Conservation (phyloP, 2,888 invertebrate species). For the Tenthredo scrophulariae region DNA sequence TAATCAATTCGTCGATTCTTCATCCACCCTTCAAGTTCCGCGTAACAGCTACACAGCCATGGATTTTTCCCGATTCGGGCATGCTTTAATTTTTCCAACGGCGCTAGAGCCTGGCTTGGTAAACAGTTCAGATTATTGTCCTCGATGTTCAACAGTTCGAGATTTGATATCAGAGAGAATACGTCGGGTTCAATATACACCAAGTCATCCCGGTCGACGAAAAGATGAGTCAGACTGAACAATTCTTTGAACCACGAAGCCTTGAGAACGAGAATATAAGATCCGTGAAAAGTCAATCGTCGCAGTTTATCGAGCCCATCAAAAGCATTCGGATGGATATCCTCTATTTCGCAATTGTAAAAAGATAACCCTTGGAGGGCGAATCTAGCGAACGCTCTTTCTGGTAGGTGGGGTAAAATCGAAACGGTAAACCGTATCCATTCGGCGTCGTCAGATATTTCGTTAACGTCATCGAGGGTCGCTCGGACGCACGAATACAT, state of each 20-base stretch:
- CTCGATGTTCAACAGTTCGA: slow-evolving; percentile 65
- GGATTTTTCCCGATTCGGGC: slow-evolving; percentile 68
- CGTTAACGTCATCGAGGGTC: slow-evolving; percentile 64
- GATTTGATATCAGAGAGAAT: slow-evolving; percentile 59
- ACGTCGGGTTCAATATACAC: slow-evolving; percentile 65
- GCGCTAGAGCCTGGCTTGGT: slow-evolving; percentile 62
- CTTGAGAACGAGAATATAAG: slow-evolving; percentile 62
- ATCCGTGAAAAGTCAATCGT: slow-evolving; percentile 67
- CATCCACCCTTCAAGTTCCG: slow-evolving; percentile 58
- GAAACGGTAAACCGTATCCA: slow-evolving; percentile 72
- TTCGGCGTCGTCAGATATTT: slow-evolving; percentile 65
- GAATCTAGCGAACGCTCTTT: slow-evolving; percentile 66
- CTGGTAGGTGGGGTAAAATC: slow-evolving; percentile 62
- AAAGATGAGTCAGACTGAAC: slow-evolving; percentile 62
- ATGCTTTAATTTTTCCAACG: slow-evolving; percentile 60
- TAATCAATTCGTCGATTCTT: background rate
- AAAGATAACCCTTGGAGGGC: slow-evolving; percentile 65
- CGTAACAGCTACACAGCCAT: slow-evolving; percentile 69
- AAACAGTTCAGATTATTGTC: slow-evolving; percentile 71
- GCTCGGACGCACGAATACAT: slow-evolving; percentile 69
- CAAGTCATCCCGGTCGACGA: slow-evolving; percentile 63
- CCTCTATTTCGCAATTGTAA: slow-evolving; percentile 66
- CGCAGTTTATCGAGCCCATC: slow-evolving; percentile 64
- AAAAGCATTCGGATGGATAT: slow-evolving; percentile 64
- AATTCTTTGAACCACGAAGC: slow-evolving; percentile 63